Conservation (phyloP, 2,888 invertebrate species). For the Drosophila kanekoi region DNA sequence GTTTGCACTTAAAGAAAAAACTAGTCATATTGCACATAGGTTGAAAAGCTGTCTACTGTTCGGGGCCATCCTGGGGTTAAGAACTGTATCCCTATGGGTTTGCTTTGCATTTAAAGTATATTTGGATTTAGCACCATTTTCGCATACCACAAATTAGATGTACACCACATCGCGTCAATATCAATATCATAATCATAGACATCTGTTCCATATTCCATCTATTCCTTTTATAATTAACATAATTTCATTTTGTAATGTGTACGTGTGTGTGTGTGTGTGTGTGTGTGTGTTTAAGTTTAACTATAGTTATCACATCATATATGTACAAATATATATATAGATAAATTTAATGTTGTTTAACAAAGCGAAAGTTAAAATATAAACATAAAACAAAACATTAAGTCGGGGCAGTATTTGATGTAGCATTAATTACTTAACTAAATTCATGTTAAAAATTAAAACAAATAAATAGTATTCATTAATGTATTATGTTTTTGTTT, state of each 20-base stretch:
- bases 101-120: conserved; percentile 70
- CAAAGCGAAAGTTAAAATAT: conserved; percentile 68
- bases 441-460: conserved; percentile 75
- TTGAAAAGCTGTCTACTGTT: conserved; percentile 63
- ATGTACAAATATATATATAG: conserved; percentile 66
- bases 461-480: conserved; percentile 79
- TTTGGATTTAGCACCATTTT: conserved; percentile 85
- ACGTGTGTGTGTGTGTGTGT: conserved; percentile 24
- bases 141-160: conserved; percentile 75
- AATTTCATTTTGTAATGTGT: conserved; percentile 76
- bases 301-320: conserved; percentile 79
- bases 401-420: conserved; percentile 78
- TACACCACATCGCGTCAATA: conserved; percentile 26
- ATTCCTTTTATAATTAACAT: conserved; percentile 66
- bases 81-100: conserved; percentile 30
- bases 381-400: conserved; percentile 73
- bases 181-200: conserved; percentile 20
- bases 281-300: conserved; percentile 66
- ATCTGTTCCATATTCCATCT: conserved; percentile 24
- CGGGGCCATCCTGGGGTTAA: conserved; percentile 34
- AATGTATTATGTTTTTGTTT: conserved; percentile 39
- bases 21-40: conserved; percentile 86
- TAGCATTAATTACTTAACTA: conserved; percentile 73
- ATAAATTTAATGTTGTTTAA: conserved; percentile 74
- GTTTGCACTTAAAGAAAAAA: conserved; percentile 76